Evolutionary conservation across 2,888 invertebrate genomes (phyloP), one percentile per base, ranked within the genome.

Genomic region (Lottia scabra): DNA sequence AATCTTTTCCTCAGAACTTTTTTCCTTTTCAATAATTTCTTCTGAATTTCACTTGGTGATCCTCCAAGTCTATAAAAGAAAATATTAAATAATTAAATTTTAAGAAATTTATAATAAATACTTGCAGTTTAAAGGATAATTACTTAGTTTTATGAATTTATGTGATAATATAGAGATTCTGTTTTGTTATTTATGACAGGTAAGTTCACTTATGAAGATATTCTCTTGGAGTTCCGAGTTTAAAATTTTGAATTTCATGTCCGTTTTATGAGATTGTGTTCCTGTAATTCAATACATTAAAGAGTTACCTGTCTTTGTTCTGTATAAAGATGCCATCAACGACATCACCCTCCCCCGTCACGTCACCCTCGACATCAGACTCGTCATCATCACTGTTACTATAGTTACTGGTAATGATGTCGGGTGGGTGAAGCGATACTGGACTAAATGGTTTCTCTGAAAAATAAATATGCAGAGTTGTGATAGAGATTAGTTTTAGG

Each of bases 1-100:
- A 81, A 67, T 62, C 83, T 70, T 26, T 82, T 84, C 16, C 83
- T 85, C 48, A 83, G 71, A 2, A 81, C 85, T 74, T 83, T 83
- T 72, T 83, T 84, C 26, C 85, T 67, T 69, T 83, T 83, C 27
- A 85, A 66, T 56, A 56, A 56, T 72, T 81, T 83, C 38, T 80
- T 75, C 68, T 82, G 83, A 4, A 75, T 68, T 64, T 76, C 76
- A n/a, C 66, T 71, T 0, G 76, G 69, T 6, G 71, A 71, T 26
- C 68, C 65, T 23, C 1, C 8, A 38, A 23, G 23, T 23, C 56
- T 56, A 12, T 23, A 56, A 23, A 38, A 8, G 38, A 38, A 5
- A 8, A 1, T 38, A 38, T 38, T 6, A 38, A 1, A 1, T 8
- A 38, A 8, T 8, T 30, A 2, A 30, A 30, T 30, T 4, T 5